phyloP scores from a whole-genome alignment of 1,140 invertebrate species.

The Ectropis grisescens region DNA sequence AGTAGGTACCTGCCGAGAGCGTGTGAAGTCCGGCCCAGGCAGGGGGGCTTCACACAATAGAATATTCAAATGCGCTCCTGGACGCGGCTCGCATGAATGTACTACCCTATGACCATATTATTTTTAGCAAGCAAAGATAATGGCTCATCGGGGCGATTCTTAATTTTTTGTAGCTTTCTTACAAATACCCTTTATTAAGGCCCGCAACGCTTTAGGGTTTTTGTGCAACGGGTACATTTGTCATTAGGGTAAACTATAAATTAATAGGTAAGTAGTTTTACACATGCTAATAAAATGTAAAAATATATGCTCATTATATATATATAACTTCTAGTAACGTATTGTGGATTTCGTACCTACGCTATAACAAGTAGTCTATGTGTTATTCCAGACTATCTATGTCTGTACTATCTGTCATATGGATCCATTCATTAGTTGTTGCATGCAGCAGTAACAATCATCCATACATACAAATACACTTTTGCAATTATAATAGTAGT shows the following conservation, averaged over 20 bases:
- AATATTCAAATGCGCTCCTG: slow-evolving; percentile 64
- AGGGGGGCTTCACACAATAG: slow-evolving; percentile 39
- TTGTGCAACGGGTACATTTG: slow-evolving; percentile 51
- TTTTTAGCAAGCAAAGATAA: slow-evolving; percentile 68
- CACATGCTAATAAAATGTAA: no score
- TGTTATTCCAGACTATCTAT: no score
- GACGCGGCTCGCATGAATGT: slow-evolving; percentile 64
- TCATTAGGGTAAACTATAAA: slow-evolving; percentile 50
- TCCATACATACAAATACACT: no score
- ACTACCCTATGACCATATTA: slow-evolving; percentile 67
- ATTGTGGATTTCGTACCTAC: no score
- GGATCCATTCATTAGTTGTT: no score
- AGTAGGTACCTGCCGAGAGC: slow-evolving; percentile 52
- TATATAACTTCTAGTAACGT: no score
- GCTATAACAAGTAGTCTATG: no score
- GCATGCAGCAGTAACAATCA: no score
- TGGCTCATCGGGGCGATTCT: slow-evolving; percentile 66
- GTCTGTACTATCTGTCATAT: no score
- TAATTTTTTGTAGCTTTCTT: slow-evolving; percentile 65
- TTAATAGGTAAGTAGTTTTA: no score
- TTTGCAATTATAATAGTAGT: no score
- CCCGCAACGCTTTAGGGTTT: slow-evolving; percentile 58
- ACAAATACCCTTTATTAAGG: slow-evolving; percentile 51
- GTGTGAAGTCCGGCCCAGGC: slow-evolving; percentile 64
- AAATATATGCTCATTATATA: no score